phyloP scores from a whole-genome alignment of 1,140 invertebrate genomes.

The Drosophila lini region DNA sequence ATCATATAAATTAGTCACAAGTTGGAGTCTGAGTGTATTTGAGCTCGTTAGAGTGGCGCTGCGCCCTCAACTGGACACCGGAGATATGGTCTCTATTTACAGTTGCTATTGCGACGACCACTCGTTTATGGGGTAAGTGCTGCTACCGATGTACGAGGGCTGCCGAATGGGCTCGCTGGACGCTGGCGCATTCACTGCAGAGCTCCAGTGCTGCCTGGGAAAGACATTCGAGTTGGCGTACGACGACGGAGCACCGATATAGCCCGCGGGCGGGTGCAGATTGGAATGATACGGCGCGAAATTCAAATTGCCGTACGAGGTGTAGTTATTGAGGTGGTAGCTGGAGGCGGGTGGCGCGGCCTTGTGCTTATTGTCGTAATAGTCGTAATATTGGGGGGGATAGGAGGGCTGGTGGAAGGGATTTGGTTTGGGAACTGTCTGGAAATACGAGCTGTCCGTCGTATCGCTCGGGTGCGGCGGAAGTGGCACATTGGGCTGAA shows the following conservation, averaged over 20 bases:
- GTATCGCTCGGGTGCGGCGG: slow-evolving; percentile 40
- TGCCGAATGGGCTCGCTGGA: slow-evolving; percentile 67
- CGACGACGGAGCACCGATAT: slow-evolving; percentile 59
- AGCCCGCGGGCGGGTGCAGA: slow-evolving; percentile 58
- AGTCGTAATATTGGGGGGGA: slow-evolving; percentile 75
- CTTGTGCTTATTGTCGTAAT: slow-evolving; percentile 76
- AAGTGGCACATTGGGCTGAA: slow-evolving; percentile 59
- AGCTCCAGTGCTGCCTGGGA: slow-evolving; percentile 72
- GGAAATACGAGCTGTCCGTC: slow-evolving; percentile 62
- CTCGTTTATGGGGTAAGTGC: slow-evolving; percentile 63
- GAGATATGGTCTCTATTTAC: slow-evolving; percentile 56
- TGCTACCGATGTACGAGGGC: slow-evolving; percentile 66
- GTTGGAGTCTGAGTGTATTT: slow-evolving; percentile 42
- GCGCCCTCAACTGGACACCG: slow-evolving; percentile 48
- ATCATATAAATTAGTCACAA: slow-evolving; percentile 17
- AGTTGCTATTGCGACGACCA: slow-evolving; percentile 72
- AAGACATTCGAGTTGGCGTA: slow-evolving; percentile 71
- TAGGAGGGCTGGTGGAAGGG: slow-evolving; percentile 65
- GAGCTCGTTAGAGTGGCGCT: slow-evolving; percentile 39
- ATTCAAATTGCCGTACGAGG: slow-evolving; percentile 70
- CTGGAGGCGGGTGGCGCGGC: slow-evolving; percentile 41
- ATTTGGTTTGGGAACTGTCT: slow-evolving; percentile 41
- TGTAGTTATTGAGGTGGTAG: slow-evolving; percentile 72
- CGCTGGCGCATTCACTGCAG: slow-evolving; percentile 62
- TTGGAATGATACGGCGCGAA: slow-evolving; percentile 76